Evolutionary conservation across 2,113 vertebrate genomes (phyloP).

Genomic region (Megaceryle maxima): DNA sequence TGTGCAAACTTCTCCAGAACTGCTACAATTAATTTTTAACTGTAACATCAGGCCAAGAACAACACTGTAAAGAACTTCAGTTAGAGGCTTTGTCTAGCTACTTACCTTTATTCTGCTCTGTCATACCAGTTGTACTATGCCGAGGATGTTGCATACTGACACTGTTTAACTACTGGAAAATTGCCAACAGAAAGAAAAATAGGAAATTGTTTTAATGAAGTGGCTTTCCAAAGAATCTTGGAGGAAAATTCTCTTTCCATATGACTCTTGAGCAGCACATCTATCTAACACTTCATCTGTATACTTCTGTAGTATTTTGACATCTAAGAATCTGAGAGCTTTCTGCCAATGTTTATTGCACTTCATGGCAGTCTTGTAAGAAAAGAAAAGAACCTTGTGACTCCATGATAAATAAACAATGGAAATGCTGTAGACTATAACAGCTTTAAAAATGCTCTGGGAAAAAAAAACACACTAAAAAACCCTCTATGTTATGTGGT

Average conservation of each 20-base stretch:
- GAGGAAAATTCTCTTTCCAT: neutral
- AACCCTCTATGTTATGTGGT: neutral
- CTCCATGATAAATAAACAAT: neutral
- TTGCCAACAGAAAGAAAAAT: slow-evolving; percentile 10
- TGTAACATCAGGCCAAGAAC: neutral
- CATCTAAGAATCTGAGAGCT: neutral
- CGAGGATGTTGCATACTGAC: slow-evolving; percentile 11
- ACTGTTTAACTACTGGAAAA: slow-evolving; percentile 15
- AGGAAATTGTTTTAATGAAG: slow-evolving; percentile 20
- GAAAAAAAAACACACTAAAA: neutral
- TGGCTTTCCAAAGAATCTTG: neutral
- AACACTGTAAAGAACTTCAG: neutral
- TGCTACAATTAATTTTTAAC: neutral
- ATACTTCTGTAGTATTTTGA: neutral
- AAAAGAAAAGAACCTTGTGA: neutral
- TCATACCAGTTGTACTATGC: neutral
- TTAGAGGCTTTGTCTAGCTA: neutral
- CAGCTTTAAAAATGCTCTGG: neutral
- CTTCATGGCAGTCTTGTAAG: neutral
- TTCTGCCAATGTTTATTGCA: neutral
- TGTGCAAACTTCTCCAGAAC: neutral
- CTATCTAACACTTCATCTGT: neutral
- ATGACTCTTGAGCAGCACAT: neutral
- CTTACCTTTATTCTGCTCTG: neutral
- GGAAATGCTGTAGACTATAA: neutral